phyloP scores from a whole-genome alignment of 92 coral and sea anemone species.

The Epizoanthus rinbou region DNA sequence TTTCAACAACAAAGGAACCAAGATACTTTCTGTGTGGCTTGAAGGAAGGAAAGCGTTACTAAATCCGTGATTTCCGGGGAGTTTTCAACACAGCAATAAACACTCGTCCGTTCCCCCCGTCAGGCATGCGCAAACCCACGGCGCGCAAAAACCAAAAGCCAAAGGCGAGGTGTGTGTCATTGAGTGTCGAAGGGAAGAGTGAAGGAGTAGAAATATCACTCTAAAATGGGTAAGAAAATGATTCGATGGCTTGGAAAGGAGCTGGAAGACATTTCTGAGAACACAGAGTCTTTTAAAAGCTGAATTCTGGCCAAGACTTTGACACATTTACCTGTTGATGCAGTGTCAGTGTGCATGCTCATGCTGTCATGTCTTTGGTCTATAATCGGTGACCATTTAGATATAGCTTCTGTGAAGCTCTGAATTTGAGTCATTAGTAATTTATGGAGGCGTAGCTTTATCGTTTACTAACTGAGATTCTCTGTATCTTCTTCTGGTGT shows the following conservation, averaged over 20 bases:
- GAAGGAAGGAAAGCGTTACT: slow-evolving; percentile 1
- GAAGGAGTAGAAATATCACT: slow-evolving; percentile 20
- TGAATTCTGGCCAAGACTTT: background rate
- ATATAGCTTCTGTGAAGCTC: slow-evolving; percentile 1
- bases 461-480: slow-evolving; percentile 27
- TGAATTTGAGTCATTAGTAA: slow-evolving; percentile 1
- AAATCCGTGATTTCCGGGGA: slow-evolving; percentile 40
- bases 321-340: slow-evolving; percentile 1
- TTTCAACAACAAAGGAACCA: background rate
- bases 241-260: background rate
- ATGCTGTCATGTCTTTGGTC: background rate
- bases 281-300: background rate
- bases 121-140: slow-evolving; percentile 40
- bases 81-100: slow-evolving; percentile 7
- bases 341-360: background rate
- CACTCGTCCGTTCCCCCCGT: slow-evolving; percentile 36
- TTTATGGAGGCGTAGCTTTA: slow-evolving; percentile 19
- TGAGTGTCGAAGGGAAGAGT: background rate
- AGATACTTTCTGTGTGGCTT: background rate
- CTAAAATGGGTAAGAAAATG: slow-evolving; percentile 36
- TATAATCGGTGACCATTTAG: slow-evolving; percentile 9
- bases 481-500: slow-evolving; percentile 50
- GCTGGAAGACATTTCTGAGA: background rate
- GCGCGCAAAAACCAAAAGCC: slow-evolving; percentile 33
- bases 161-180: slow-evolving; percentile 39